Evolutionary conservation across 2,113 vertebrate genomes (phyloP).

Genomic region (Otolemur garnettii): DNA sequence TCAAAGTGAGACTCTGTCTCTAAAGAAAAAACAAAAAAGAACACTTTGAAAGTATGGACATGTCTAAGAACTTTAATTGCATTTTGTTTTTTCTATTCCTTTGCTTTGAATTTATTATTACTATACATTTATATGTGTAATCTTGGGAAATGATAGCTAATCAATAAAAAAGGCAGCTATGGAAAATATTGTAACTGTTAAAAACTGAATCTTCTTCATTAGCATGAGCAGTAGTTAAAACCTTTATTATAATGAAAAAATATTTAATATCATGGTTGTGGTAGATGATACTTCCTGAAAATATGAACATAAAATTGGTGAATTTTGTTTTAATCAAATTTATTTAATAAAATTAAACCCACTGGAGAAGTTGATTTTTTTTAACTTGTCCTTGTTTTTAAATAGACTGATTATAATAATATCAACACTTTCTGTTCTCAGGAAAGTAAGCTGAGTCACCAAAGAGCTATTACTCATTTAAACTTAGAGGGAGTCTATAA

Average conservation of each 20-base stretch:
- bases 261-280: not conserved
- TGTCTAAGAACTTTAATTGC: not conserved
- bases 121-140: not conserved
- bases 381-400: constrained; percentile 28
- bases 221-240: constrained; percentile 18
- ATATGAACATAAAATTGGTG: not conserved
- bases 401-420: constrained; percentile 3
- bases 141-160: not conserved
- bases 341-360: constrained; percentile 11
- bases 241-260: not conserved
- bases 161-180: not conserved
- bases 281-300: not conserved
- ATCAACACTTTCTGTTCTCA: not conserved
- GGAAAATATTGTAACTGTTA: not conserved
- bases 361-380: not conserved
- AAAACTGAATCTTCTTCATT: not conserved
- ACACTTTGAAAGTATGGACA: not conserved
- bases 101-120: constrained; percentile 37
- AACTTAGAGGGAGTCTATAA: not conserved
- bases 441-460: not conserved
- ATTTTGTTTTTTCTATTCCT: not conserved
- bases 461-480: not conserved
- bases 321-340: constrained; percentile 49
- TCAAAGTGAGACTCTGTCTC: no score
- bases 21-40: not conserved